These are phyloP conservation scores for Agrilus mali DNA, from an alignment of 2,888 invertebrate species.

Conservation along the genomic window DNA sequence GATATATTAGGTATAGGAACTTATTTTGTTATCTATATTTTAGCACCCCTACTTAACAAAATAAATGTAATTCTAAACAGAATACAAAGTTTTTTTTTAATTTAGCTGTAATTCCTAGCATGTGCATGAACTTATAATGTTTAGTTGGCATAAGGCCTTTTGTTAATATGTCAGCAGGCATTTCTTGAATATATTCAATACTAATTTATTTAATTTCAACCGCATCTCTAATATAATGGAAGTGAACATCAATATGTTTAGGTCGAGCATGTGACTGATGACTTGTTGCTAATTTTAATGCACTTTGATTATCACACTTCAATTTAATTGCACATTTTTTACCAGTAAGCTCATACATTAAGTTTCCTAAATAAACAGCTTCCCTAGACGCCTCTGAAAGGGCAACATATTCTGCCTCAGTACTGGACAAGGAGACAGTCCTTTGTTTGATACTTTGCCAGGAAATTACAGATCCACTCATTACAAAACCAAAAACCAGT, in stretches of 20 bases:
- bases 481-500: conserved; percentile 19
- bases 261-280: conserved; percentile 6
- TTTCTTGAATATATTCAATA: conserved; percentile 11
- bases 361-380: conserved; percentile 10
- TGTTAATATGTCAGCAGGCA: conserved; percentile 12
- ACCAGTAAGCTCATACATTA: conserved; percentile 5
- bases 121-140: conserved; percentile 10
- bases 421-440: conserved; percentile 22
- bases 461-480: conserved; percentile 17
- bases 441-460: conserved; percentile 21
- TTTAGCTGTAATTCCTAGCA: background rate
- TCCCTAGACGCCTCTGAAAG: conserved; percentile 17
- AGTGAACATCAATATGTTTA: conserved; percentile 14
- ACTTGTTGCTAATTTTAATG: conserved; percentile 7
- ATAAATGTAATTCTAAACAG: too few relatives aligned
- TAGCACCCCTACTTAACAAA: too few relatives aligned
- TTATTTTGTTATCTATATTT: too few relatives aligned
- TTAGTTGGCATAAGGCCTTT: conserved; percentile 8
- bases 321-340: background rate
- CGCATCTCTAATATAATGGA: conserved; percentile 13
- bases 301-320: conserved; percentile 10
- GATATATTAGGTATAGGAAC: too few relatives aligned
- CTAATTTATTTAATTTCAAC: conserved; percentile 6
- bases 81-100: too few relatives aligned
- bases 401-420: conserved; percentile 22